Percentiles rank a stretch among this genome's conserved stretches.
phyloP scores from a whole-genome alignment of 2,888 invertebrate species.

The Pseudoips prasinana region DNA sequence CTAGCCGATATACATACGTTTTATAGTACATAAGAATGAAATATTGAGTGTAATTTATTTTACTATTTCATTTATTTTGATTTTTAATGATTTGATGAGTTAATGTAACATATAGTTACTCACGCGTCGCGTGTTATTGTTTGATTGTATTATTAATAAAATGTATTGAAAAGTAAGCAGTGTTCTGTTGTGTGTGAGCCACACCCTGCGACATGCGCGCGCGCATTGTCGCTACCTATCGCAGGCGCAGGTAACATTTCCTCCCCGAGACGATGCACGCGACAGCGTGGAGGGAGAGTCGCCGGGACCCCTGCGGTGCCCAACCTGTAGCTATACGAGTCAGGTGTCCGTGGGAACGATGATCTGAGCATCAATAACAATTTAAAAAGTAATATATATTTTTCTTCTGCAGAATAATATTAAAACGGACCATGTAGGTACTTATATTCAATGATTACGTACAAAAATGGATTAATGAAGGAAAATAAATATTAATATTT shows the following conservation, averaged over 20 bases:
- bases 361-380: too few species aligned
- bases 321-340: too few species aligned
- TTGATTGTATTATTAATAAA: constrained; percentile 67
- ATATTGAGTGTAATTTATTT: constrained; percentile 53
- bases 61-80: constrained; percentile 51
- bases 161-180: constrained; percentile 34
- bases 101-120: constrained; percentile 63
- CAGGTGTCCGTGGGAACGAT: too few species aligned
- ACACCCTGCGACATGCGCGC: neutral
- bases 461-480: too few species aligned
- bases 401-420: too few species aligned
- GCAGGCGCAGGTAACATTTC: neutral
- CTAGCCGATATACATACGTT: constrained; percentile 37
- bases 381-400: too few species aligned
- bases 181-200: neutral
- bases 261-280: too few species aligned
- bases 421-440: too few species aligned
- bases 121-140: constrained; percentile 65
- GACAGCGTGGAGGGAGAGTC: too few species aligned
- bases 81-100: constrained; percentile 67
- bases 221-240: neutral
- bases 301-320: too few species aligned
- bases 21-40: constrained; percentile 42
- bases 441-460: too few species aligned
- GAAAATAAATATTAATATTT: too few species aligned